Evolutionary conservation across 2,797 vertebrate species (phyloP).

Genomic region (Crypturellus tataupa): DNA sequence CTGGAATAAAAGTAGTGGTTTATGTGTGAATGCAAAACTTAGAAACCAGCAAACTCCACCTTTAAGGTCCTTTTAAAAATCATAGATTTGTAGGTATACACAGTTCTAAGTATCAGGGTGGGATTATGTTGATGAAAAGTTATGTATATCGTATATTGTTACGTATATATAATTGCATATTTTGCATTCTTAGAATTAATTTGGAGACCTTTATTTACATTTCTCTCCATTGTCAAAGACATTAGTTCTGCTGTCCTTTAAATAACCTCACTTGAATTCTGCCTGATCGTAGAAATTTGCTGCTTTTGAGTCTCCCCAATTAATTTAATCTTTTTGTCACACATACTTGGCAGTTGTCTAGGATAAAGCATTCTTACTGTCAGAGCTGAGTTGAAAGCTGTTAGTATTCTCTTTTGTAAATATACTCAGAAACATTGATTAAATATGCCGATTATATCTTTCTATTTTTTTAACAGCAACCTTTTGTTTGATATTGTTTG

Average conservation of each 20-base stretch:
- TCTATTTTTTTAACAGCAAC: not conserved
- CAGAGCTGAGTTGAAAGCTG: constrained; percentile 23
- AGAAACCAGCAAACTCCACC: not conserved
- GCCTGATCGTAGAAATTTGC: constrained; percentile 61
- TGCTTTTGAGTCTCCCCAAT: constrained; percentile 33
- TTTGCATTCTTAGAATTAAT: not conserved
- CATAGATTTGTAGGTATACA: fast-evolving
- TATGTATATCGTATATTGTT: too few species aligned
- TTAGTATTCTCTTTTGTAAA: constrained; percentile 6
- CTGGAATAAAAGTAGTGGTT: not conserved
- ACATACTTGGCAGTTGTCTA: constrained; percentile 29
- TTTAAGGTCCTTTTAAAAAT: not conserved
- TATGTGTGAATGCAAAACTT: not conserved
- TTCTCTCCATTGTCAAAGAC: not conserved
- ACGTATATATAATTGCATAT: not conserved
- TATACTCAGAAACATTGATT: not conserved
- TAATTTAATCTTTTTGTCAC: constrained; percentile 56
- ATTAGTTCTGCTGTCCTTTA: constrained; percentile 26
- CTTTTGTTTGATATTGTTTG: not conserved
- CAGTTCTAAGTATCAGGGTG: not conserved
- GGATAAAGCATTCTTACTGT: constrained; percentile 50
- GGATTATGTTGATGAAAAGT: fast-evolving
- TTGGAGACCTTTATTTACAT: not conserved
- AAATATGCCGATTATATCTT: constrained; percentile 10
- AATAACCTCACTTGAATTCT: constrained; percentile 35